Evolutionary conservation across 2,113 vertebrate genomes (phyloP).

Genomic region (Brachyhypopomus gauderio): DNA sequence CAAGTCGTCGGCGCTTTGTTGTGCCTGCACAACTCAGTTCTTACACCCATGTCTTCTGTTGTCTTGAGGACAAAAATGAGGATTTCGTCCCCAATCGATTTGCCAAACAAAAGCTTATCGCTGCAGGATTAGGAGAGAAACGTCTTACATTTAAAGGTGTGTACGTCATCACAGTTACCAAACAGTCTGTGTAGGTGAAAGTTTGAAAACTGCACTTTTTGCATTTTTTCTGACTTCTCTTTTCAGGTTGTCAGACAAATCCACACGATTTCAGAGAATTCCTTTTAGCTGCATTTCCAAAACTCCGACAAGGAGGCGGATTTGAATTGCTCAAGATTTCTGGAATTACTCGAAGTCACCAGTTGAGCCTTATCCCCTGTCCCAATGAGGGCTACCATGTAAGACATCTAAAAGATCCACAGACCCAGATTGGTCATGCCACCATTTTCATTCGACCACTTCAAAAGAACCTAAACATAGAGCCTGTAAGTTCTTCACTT

Average conservation of each 20-base stretch:
- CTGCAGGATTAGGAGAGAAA: neutral
- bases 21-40: neutral
- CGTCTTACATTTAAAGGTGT: neutral
- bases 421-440: neutral
- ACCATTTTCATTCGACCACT: slow-evolving; percentile 13
- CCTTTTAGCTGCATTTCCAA: neutral
- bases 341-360: neutral
- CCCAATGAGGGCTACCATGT: neutral
- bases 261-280: neutral
- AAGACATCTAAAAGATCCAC: neutral
- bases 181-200: neutral
- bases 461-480: neutral
- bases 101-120: neutral
- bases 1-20: neutral
- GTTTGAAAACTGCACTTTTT: neutral
- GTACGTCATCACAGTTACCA: neutral
- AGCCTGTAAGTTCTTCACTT: neutral
- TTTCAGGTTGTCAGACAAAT: neutral
- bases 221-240: neutral
- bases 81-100: neutral
- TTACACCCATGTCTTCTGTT: neutral
- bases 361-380: neutral
- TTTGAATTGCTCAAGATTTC: neutral
- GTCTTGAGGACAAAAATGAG: slow-evolving; percentile 6
- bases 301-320: neutral